These are phyloP conservation scores for Volucella bombylans DNA, from an alignment of 2,888 invertebrate genomes.

Conservation along the genomic window DNA sequence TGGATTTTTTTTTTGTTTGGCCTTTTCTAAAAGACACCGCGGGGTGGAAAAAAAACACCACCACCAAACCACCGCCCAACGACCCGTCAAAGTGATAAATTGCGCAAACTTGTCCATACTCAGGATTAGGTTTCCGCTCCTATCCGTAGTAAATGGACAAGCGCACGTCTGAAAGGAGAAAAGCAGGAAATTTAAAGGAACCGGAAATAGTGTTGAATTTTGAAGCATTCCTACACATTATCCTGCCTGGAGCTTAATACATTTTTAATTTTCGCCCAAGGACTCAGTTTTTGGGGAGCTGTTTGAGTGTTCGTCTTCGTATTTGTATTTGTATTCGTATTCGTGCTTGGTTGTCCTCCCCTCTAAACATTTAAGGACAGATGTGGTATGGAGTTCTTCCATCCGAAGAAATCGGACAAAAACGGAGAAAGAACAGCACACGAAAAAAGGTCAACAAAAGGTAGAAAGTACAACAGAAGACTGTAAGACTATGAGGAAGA, in stretches of 20 bases:
- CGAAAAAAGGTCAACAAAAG: conserved; percentile 59
- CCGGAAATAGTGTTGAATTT: conserved; percentile 49
- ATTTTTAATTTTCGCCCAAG: conserved; percentile 31
- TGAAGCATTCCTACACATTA: conserved; percentile 24
- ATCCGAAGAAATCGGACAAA: conserved; percentile 32
- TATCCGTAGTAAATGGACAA: conserved; percentile 23
- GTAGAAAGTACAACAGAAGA: conserved; percentile 46
- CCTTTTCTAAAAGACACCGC: neutral
- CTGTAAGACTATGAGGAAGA: neutral
- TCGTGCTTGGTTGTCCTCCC: too few relatives aligned
- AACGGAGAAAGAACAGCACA: neutral
- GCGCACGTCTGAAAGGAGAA: neutral
- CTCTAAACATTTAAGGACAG: neutral
- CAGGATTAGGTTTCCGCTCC: conserved; percentile 64
- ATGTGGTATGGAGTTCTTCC: conserved; percentile 53
- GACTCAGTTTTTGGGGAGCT: too few relatives aligned
- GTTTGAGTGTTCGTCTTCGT: too few relatives aligned
- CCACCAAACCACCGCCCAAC: neutral
- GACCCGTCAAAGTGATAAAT: conserved; percentile 72
- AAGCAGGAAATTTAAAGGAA: conserved; percentile 43
- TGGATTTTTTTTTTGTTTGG: conserved; percentile 28
- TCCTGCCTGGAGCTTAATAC: conserved; percentile 32
- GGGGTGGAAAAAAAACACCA: neutral
- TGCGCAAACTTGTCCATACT: conserved; percentile 65
- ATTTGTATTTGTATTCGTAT: too few relatives aligned